A percentile compares a stretch with the other conserved stretches of the same genome.
These are phyloP conservation scores for Melanocharis versteri DNA, from an alignment of 2,113 vertebrate genomes.

Conservation along the genomic window DNA sequence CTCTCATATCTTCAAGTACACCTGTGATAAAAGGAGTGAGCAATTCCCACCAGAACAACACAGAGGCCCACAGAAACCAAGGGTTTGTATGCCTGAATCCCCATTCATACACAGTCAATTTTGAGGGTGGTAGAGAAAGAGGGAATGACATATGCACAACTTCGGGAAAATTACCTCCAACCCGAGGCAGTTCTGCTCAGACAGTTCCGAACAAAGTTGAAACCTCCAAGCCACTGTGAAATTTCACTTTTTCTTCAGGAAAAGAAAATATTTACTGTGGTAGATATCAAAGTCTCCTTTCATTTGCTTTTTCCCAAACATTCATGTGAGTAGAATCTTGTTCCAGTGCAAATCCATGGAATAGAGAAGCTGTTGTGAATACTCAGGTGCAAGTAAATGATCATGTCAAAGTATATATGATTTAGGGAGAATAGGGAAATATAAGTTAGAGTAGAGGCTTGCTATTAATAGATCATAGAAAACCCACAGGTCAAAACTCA, in stretches of 20 bases:
- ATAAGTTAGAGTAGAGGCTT: not conserved
- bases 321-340: not conserved
- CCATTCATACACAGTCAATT: not conserved
- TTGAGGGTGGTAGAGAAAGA: not conserved
- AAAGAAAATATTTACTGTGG: not conserved
- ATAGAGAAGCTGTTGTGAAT: conserved; percentile 6
- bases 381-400: not conserved
- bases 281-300: not conserved
- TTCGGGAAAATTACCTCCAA: not conserved
- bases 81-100: not conserved
- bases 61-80: not conserved
- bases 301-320: not conserved
- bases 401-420: not conserved
- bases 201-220: not conserved
- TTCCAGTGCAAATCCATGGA: not conserved
- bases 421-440: not conserved
- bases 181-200: not conserved
- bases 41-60: not conserved
- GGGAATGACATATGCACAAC: not conserved
- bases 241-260: not conserved
- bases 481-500: not conserved
- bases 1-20: not conserved
- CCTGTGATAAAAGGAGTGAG: not conserved
- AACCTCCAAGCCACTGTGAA: not conserved
- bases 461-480: not conserved